A percentile compares a stretch with the other conserved stretches of the same genome.
These are phyloP conservation scores for Hyperoplus lanceolatus DNA, from an alignment of 2,797 vertebrate species.

Conservation along the genomic window DNA sequence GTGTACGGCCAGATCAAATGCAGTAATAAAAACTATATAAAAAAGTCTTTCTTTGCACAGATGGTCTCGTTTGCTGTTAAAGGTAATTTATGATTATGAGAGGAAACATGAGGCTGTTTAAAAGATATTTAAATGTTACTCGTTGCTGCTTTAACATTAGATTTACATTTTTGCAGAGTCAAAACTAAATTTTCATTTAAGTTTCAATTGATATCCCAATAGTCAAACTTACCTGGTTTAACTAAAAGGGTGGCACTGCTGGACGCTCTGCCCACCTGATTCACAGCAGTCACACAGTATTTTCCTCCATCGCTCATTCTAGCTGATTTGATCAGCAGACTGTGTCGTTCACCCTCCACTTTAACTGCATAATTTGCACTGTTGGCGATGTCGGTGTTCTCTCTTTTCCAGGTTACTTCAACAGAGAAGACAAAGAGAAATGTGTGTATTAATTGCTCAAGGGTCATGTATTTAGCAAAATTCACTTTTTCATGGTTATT, in stretches of 20 bases:
- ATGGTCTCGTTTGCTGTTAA: no score
- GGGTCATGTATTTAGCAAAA: no score
- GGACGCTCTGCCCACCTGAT: conserved; percentile 90
- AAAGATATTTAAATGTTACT: no score
- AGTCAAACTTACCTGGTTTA: conserved; percentile 88
- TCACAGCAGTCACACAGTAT: conserved; percentile 91
- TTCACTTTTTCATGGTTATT: no score
- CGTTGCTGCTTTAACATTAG: no score
- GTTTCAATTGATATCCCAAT: background rate
- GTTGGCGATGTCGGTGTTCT: conserved; percentile 82
- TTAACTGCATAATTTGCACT: conserved; percentile 87
- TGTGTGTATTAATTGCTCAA: background rate
- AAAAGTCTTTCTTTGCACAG: no score
- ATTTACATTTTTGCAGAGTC: background rate
- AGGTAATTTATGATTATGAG: no score
- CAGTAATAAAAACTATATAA: no score
- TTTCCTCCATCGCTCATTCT: conserved; percentile 89
- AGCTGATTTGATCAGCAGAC: conserved; percentile 90
- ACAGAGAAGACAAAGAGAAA: conserved; percentile 22
- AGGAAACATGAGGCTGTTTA: no score
- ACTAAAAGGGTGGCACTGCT: conserved; percentile 90
- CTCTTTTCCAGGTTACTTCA: conserved; percentile 93
- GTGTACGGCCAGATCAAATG: no score
- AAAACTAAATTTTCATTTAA: background rate
- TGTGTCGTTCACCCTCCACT: conserved; percentile 94